Conservation (phyloP, 1,140 invertebrate genomes). For the Diploscapter pachys region DNA sequence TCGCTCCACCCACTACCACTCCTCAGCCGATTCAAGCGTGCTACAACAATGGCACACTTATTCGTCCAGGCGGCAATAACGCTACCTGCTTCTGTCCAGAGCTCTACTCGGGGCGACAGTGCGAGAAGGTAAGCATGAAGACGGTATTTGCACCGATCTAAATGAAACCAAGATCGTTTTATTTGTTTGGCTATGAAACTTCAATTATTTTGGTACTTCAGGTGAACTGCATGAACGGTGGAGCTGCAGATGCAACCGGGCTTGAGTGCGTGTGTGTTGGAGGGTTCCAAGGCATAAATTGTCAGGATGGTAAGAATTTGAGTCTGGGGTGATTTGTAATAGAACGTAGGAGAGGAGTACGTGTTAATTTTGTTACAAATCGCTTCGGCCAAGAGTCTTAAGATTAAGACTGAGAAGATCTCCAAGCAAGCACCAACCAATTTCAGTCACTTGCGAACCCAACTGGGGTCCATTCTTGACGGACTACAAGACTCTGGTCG, state of each 20-base stretch:
- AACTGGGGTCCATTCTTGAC: constrained; percentile 20
- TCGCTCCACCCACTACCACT: constrained; percentile 25
- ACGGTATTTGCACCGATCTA: too few relatives aligned
- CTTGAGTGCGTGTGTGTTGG: constrained; percentile 28
- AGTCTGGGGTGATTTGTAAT: background rate
- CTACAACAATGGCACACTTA: constrained; percentile 31
- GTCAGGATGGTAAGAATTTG: constrained; percentile 29
- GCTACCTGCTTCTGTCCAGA: constrained; percentile 41
- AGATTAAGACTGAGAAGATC: too few relatives aligned
- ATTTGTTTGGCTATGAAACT: background rate
- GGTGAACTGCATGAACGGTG: constrained; percentile 42
- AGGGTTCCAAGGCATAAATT: constrained; percentile 38
- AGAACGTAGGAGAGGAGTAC: too few relatives aligned
- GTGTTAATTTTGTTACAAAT: too few relatives aligned
- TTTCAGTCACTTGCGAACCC: constrained; percentile 34
- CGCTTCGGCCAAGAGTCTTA: too few relatives aligned
- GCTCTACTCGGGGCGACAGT: constrained; percentile 34
- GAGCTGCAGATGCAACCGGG: constrained; percentile 21
- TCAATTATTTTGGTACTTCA: background rate
- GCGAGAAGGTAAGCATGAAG: constrained; percentile 19
- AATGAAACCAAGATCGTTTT: too few relatives aligned
- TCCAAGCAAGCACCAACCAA: too few relatives aligned
- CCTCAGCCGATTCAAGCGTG: constrained; percentile 29
- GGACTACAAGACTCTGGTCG: constrained; percentile 36
- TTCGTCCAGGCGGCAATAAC: constrained; percentile 15